Evolutionary conservation across 2,113 vertebrate species (phyloP), one percentile per base, ranked within the genome.

Genomic region (Xenus cinereus): DNA sequence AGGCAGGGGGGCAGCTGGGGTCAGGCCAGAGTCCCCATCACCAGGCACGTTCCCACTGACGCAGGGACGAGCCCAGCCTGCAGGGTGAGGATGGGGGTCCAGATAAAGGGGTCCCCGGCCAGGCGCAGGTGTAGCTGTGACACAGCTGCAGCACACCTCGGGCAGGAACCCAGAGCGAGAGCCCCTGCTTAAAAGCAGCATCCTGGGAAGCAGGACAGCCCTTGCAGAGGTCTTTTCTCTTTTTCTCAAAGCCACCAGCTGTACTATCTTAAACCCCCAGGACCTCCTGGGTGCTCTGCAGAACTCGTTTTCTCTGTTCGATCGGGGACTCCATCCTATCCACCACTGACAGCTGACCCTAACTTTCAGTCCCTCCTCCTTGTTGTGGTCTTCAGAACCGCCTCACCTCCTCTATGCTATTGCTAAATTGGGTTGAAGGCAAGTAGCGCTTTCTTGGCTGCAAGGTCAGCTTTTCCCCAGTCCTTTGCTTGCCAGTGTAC

Each of bases 1-100:
- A 50, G 64, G 35, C 1, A 1, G 15, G 6, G 12, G 6, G 2
- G 2, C 22, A 75, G 30, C 41, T 53, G 28, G 21, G 19, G 6
- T 64, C 6, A 2, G 32, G 33, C 16, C 26, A 21, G 17, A 22
- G 35, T 37, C 30, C 39, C 41, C 69, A 51, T 56, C 10, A 16
- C 22, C 50, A 74, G 19, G 3, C 2, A 13, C 5, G 11, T 28
- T 13, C 35, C 48, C 12, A 1, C 54, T 62, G 22, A 14, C 5
- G 7, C 20, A 28, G 35, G 22, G 33, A 46, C 69, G 48, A 8
- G 7, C 37, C 57, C 39, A 45, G 23, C 27, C 28, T 12, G 10
- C 23, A 24, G 50, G 9, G 20, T 39, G 17, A 56, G 60, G 32
- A 57, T 2, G 46, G 39, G 64, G 48, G 33, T 43, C 19, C n/a